phyloP scores from a whole-genome alignment of 2,113 vertebrate genomes.

The Neotoma lepida region DNA sequence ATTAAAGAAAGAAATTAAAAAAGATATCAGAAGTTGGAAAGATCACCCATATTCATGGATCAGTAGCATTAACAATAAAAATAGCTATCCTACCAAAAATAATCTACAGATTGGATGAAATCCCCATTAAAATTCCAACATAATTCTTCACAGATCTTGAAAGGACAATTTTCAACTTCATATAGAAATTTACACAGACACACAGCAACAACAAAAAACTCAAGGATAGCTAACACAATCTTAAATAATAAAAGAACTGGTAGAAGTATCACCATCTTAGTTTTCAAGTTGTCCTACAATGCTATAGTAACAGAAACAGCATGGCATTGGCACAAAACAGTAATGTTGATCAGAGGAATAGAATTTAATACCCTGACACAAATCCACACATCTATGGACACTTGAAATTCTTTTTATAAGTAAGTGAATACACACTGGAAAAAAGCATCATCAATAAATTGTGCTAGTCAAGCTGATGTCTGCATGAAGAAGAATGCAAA shows the following conservation, averaged over 20 bases:
- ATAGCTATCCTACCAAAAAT: neutral
- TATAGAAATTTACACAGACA: neutral
- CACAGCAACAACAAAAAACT: neutral
- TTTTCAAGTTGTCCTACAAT: neutral
- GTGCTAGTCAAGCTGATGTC: neutral
- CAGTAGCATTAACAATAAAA: neutral
- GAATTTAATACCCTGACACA: neutral
- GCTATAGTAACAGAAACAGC: neutral
- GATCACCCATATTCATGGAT: neutral
- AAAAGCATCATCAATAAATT: neutral
- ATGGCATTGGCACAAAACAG: neutral
- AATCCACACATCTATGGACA: neutral
- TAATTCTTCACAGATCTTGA: neutral
- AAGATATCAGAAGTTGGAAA: neutral
- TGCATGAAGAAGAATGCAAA: neutral
- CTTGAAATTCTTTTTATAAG: neutral
- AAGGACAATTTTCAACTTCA: neutral
- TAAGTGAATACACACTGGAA: neutral
- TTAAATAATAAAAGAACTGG: neutral
- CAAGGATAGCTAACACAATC: neutral
- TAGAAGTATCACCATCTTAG: neutral
- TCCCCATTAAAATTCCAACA: neutral
- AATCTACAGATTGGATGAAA: neutral
- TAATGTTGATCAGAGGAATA: neutral
- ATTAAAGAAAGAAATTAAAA: neutral